Conservation (phyloP, 2,888 invertebrate genomes). For the Eupithecia insigniata region DNA sequence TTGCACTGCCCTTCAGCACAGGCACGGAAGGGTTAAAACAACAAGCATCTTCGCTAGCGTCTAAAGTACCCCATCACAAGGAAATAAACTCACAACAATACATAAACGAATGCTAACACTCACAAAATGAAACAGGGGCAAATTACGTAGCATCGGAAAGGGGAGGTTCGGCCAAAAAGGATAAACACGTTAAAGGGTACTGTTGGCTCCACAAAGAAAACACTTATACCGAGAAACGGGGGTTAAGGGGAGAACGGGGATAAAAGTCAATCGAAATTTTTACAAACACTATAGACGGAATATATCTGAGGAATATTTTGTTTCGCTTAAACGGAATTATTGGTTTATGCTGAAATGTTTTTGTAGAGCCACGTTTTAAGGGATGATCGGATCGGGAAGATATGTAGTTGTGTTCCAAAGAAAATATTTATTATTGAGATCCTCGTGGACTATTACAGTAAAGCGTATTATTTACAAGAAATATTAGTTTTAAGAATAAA, state of each 20-base stretch:
- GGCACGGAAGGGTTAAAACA: slow-evolving; percentile 5
- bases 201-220: slow-evolving; percentile 80
- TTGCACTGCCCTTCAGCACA: not conserved
- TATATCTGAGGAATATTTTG: slow-evolving; percentile 37
- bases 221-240: slow-evolving; percentile 68
- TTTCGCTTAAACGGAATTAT: slow-evolving; percentile 37
- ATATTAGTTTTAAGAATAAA: too few species aligned
- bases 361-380: slow-evolving; percentile 19
- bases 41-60: not conserved
- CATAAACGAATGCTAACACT: slow-evolving; percentile 43
- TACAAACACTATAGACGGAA: slow-evolving; percentile 57
- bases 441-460: not conserved
- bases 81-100: slow-evolving; percentile 40
- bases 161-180: slow-evolving; percentile 74
- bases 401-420: slow-evolving; percentile 10
- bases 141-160: slow-evolving; percentile 65
- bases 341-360: slow-evolving; percentile 28
- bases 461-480: not conserved
- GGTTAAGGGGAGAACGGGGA: slow-evolving; percentile 53
- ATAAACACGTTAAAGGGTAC: slow-evolving; percentile 82
- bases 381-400: slow-evolving; percentile 21
- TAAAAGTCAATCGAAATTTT: slow-evolving; percentile 75
- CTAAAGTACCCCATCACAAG: slow-evolving; percentile 33
- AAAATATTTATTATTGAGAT: not conserved
- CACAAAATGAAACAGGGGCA: slow-evolving; percentile 62